These are phyloP conservation scores for Papilio gigon DNA, from an alignment of 2,888 invertebrate genomes.

Conservation along the genomic window DNA sequence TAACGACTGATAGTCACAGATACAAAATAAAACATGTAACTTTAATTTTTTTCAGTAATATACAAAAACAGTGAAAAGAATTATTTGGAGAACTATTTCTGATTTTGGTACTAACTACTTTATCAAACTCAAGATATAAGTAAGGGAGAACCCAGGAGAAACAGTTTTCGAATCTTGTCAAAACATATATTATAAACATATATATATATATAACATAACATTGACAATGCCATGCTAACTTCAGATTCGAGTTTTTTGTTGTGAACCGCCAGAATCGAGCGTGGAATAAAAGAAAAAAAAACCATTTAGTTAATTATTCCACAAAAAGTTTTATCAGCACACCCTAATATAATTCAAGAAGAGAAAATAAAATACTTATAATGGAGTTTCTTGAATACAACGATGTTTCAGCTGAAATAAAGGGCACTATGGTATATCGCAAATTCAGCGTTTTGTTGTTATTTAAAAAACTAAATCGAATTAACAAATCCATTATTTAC, in stretches of 20 bases:
- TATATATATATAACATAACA: not conserved
- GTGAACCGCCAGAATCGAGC: constrained; percentile 14
- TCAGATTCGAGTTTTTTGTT: not conserved
- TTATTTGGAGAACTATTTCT: too few species aligned
- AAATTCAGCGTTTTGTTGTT: constrained; percentile 30
- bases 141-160: too few species aligned
- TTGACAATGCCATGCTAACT: not conserved
- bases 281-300: not conserved
- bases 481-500: constrained; percentile 2
- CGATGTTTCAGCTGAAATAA: constrained; percentile 91
- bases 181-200: too few species aligned
- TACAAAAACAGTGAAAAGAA: too few species aligned
- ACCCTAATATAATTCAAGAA: not conserved
- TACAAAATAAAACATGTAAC: too few species aligned
- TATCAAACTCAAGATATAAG: too few species aligned
- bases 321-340: not conserved
- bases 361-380: constrained; percentile 41
- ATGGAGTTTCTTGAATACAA: constrained; percentile 95
- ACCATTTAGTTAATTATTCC: not conserved
- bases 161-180: too few species aligned
- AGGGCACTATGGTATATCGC: constrained; percentile 90
- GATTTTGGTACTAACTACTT: too few species aligned
- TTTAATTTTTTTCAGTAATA: too few species aligned
- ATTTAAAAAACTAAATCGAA: constrained; percentile 24
- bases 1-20: not conserved